A percentile compares a stretch with the other conserved stretches of the same genome.
Conservation (phyloP, 2,797 vertebrate species). For the Crenuchus spilurus region DNA sequence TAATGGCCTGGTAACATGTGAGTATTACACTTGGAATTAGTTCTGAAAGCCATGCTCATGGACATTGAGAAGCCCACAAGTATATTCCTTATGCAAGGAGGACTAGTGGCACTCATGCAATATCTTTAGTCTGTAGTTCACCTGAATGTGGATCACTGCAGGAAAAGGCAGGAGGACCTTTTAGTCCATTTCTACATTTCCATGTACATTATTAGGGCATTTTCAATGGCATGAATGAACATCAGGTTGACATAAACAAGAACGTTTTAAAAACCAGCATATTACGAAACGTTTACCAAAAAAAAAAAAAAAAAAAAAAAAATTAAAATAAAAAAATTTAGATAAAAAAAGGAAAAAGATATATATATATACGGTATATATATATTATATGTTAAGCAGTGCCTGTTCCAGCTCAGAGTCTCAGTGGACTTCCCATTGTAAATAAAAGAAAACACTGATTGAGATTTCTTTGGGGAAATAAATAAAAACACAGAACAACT, state of each 20-base stretch:
- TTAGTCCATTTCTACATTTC: conserved; percentile 79
- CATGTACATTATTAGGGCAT: conserved; percentile 82
- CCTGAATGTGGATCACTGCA: conserved; percentile 85
- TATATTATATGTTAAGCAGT: conserved; percentile 88
- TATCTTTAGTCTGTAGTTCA: conserved; percentile 86
- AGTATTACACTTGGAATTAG: conserved; percentile 50
- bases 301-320: conserved; percentile 52
- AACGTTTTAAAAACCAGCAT: conserved; percentile 87
- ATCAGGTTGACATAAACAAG: conserved; percentile 91
- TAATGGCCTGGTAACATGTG: conserved; percentile 70
- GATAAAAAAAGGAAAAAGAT: conserved; percentile 63
- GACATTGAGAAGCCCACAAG: conserved; percentile 60
- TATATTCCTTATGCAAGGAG: conserved; percentile 74
- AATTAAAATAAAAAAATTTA: no score
- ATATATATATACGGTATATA: conserved; percentile 66
- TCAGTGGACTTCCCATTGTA: conserved; percentile 96
- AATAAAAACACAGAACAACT: conserved; percentile 58
- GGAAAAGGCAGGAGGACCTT: conserved; percentile 84
- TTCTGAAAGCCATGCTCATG: conserved; percentile 63
- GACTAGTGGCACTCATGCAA: conserved; percentile 89
- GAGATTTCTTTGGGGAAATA: conserved; percentile 78
- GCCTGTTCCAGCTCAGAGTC: conserved; percentile 98
- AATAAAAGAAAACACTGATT: conserved; percentile 83
- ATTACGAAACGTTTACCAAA: conserved; percentile 79
- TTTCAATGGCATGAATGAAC: conserved; percentile 89